These are phyloP conservation scores for Carabus problematicus DNA, from an alignment of 2,888 invertebrate species.

Conservation along the genomic window DNA sequence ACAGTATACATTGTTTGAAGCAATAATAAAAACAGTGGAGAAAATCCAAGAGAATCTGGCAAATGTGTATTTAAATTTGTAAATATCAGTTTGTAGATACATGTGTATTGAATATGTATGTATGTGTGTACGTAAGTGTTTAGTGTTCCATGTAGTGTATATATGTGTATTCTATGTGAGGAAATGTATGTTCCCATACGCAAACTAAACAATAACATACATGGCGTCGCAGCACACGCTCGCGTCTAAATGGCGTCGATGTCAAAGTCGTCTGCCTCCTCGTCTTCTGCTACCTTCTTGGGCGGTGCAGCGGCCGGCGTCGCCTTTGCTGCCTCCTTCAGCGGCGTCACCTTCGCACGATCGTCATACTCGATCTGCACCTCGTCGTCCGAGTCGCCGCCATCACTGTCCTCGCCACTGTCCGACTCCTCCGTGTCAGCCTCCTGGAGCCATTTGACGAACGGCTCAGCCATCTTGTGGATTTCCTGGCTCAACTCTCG, in stretches of 20 bases:
- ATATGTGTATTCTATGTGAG: constrained; percentile 17
- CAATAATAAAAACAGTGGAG: constrained; percentile 34
- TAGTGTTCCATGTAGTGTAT: constrained; percentile 4
- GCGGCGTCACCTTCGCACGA: constrained; percentile 78
- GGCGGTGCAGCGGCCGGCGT: constrained; percentile 59
- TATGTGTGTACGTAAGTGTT: no score
- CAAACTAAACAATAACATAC: background rate
- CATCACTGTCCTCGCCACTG: constrained; percentile 77
- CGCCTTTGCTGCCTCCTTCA: constrained; percentile 64
- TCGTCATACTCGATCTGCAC: constrained; percentile 89
- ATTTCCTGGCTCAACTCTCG: constrained; percentile 92
- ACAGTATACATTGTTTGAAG: constrained; percentile 32
- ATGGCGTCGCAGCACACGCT: background rate
- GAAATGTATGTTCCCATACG: constrained; percentile 10
- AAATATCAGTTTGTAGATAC: constrained; percentile 9
- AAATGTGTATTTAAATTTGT: constrained; percentile 29
- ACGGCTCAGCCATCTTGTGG: constrained; percentile 88
- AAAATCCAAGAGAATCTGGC: constrained; percentile 28
- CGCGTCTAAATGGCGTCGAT: constrained; percentile 86
- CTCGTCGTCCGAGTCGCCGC: constrained; percentile 72
- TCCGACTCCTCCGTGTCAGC: constrained; percentile 93
- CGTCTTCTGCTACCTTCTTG: constrained; percentile 62
- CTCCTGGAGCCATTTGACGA: constrained; percentile 96
- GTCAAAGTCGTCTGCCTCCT: constrained; percentile 84
- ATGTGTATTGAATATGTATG: constrained; percentile 12